Base-by-base conservation (phyloP, 2,797 vertebrate species). In the Ceyx erithaca region DNA sequence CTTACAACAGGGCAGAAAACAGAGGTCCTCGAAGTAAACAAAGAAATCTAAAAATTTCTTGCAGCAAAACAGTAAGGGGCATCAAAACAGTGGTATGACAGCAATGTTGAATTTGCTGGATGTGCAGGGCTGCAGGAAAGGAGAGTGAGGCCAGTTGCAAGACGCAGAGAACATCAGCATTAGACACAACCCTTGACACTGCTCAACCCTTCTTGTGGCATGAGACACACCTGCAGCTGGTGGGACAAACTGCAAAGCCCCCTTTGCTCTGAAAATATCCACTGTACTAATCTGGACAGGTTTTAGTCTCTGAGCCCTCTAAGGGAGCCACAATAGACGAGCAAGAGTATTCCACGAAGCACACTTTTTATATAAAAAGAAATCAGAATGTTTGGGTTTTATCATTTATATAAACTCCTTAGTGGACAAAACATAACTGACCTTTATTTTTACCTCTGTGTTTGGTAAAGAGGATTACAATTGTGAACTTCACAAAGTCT, bases 101-200 rank as follows among this genome's bases (percentile, higher is more conserved):
- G 41, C 4, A 2, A 2, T 1, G 18, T 8, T 26, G 22, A 17
- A 7, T 1, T 1, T 19, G 26, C 49, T 41, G 48, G 33, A 35
- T 5, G 10, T 0, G 0, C 1, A 4, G 26, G 49, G 43, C 62
- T 51, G 10, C 30, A 14, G 59, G 3, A 18, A 55, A 70, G 17
- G 30, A 51, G 3, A 66, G 35, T 0, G 0, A 15, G 35, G n/a
- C 6, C 0, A 0, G n/a, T 25, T n/a, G 4, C 20, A 1, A 4
- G 21, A 12, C 7, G 1, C 1, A 0, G 33, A 54, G 40, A 33
- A 14, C 69, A 43, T 20, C 64, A 49, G 43, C 63, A 57, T 3
- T 30, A 48, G 46, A 13, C 63, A 49, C 13, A 14, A 26, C 16
- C 30, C 25, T 31, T 25, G 11, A 9, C 1, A 2, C 28, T 66